Percentiles rank a stretch among this genome's conserved stretches.
Evolutionary conservation across 2,888 invertebrate genomes (phyloP).

Genomic region (Andrena marginata): DNA sequence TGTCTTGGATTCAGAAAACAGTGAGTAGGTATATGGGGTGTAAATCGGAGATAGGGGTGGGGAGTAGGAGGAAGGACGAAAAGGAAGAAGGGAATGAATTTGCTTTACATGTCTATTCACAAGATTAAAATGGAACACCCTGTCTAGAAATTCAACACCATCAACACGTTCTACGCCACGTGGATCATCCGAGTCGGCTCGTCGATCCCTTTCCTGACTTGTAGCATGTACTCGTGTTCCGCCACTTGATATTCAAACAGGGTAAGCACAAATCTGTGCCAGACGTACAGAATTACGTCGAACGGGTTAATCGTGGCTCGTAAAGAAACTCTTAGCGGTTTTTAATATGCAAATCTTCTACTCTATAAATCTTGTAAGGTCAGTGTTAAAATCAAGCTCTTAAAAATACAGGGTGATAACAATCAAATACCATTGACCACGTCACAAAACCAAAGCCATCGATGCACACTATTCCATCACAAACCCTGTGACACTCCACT

Average conservation of each 20-base stretch:
- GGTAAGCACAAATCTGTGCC: not conserved
- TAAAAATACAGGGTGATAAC: constrained; percentile 13
- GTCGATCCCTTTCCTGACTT: too few relatives aligned
- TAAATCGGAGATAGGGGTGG: too few relatives aligned
- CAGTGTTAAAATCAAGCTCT: constrained; percentile 15
- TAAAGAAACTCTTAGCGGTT: not conserved
- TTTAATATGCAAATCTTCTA: not conserved
- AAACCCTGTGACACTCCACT: not conserved
- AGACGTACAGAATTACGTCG: not conserved
- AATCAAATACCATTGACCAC: constrained; percentile 19
- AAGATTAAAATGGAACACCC: constrained; percentile 4
- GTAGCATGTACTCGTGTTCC: not conserved
- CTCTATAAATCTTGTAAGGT: not conserved
- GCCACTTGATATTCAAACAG: not conserved
- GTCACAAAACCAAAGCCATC: not conserved
- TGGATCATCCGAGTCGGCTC: not conserved
- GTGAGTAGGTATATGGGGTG: too few relatives aligned
- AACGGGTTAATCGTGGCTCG: not conserved
- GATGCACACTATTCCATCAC: not conserved
- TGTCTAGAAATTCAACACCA: not conserved
- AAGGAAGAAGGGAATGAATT: too few relatives aligned
- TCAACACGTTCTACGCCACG: constrained; percentile 5
- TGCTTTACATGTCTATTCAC: too few relatives aligned
- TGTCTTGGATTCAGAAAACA: too few relatives aligned
- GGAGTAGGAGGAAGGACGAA: too few relatives aligned